Evolutionary conservation across 53 echinoderm and acorn worm species (phyloP), one percentile per base, ranked within the genome.

Genomic region (Arbacia lixula): DNA sequence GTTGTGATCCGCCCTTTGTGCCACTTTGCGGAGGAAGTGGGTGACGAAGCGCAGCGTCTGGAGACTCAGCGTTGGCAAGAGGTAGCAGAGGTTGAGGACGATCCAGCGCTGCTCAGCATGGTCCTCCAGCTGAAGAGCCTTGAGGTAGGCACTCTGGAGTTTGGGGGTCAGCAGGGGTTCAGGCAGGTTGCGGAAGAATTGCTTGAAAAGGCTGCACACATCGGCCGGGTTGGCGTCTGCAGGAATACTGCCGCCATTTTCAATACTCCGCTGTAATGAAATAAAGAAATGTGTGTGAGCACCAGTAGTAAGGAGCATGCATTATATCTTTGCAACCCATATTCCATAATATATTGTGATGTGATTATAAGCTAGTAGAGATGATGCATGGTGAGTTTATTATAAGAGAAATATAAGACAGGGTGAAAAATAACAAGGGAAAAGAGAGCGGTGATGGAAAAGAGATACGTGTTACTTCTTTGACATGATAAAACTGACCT

Each of bases 161-260:
- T 86, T 87, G 49, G 72, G 32, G 53, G 76, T 88, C 6, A 99
- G 66, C 12, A 99, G 86, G 31, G 99, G 91, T 30, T 99, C 95
- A 10, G 92, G 89, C 24, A 99, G 91, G 32, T 88, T 88, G 12
- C 95, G 87, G 83, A 99, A 91, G 84, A 99, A 99, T 66, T 90
- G 83, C 68, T 99, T 99, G 71, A 99, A 95, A 41, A 99, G 86
- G 60, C 95, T 80, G 51, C 95, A 91, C 51, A 99, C 95, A 76
- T 99, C 99, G 5, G 92, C 86, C 28, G 79, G 81, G 26, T 87
- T 88, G 56, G 95, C 72, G 58, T 95, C 89, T 20, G 38, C n/a
- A 10, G 95, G 89, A 36, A 99, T 86, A 33, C 88, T 32, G 5
- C 64, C 38, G 0, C 89, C 85, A 67, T 89, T 88, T 53, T 92